A percentile compares a stretch with the other conserved stretches of the same genome.
These are phyloP conservation scores for Solenopsis invicta DNA, from an alignment of 1,140 invertebrate genomes.

Conservation along the genomic window DNA sequence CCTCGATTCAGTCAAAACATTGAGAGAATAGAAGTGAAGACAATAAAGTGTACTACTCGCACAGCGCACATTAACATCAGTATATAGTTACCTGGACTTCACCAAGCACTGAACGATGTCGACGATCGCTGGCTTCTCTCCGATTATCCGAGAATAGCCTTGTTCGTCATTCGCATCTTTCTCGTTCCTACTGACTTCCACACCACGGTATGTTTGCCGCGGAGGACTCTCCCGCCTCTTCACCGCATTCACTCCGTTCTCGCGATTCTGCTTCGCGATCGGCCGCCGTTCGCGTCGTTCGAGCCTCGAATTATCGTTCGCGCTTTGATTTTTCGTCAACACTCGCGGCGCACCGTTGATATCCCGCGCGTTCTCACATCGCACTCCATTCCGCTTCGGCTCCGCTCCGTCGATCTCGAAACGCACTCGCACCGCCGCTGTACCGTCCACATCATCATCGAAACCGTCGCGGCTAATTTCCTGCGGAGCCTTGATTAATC, in stretches of 20 bases:
- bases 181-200: neutral
- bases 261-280: constrained; percentile 6
- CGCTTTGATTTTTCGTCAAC: neutral
- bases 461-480: constrained; percentile 70
- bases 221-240: neutral
- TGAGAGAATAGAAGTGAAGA: neutral
- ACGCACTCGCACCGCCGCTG: constrained; percentile 68
- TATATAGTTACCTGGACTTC: constrained; percentile 76
- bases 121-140: constrained; percentile 47
- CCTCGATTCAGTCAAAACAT: neutral
- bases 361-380: constrained; percentile 48
- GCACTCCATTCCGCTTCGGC: constrained; percentile 63
- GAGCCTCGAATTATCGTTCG: neutral
- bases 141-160: constrained; percentile 4
- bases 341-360: constrained; percentile 4
- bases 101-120: constrained; percentile 78
- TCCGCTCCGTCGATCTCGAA: constrained; percentile 65
- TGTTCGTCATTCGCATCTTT: neutral
- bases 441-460: constrained; percentile 57
- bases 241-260: constrained; percentile 19
- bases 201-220: neutral
- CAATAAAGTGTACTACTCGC: neutral
- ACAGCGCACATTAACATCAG: neutral
- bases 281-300: neutral
- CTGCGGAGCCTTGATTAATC: constrained; percentile 66